Evolutionary conservation across 1,140 invertebrate genomes (phyloP).

Genomic region (Ectropis grisescens): DNA sequence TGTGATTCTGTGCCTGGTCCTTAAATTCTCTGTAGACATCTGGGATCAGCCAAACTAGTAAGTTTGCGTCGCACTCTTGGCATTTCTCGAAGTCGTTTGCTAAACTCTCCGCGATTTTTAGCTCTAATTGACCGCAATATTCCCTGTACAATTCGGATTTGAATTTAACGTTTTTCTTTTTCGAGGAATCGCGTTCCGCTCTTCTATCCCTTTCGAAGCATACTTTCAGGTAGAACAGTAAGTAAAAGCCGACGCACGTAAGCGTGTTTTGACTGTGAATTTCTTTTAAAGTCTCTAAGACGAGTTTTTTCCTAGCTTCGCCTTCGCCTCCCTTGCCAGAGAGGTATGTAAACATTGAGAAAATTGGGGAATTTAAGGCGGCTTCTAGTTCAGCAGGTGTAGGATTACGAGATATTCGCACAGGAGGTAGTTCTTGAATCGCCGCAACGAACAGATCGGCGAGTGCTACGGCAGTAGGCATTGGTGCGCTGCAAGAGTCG

Average conservation of each 20-base stretch:
- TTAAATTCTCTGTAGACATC: slow-evolving; percentile 94
- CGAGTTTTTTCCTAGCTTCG: slow-evolving; percentile 83
- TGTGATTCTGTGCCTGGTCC: slow-evolving; percentile 86
- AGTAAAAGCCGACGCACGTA: slow-evolving; percentile 84
- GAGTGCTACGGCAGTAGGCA: slow-evolving; percentile 59
- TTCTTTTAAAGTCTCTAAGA: slow-evolving; percentile 81
- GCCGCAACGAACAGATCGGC: slow-evolving; percentile 58
- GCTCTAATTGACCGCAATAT: slow-evolving; percentile 85
- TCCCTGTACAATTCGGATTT: slow-evolving; percentile 89
- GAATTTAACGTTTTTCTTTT: slow-evolving; percentile 78
- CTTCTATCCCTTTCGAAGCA: slow-evolving; percentile 53
- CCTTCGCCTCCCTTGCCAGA: slow-evolving; percentile 68
- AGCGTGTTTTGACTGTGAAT: slow-evolving; percentile 76
- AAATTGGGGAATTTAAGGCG: slow-evolving; percentile 47
- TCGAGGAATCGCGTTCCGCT: slow-evolving; percentile 47
- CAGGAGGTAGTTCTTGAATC: slow-evolving; percentile 45
- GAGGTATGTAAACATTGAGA: slow-evolving; percentile 51
- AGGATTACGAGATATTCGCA: slow-evolving; percentile 39
- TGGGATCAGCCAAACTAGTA: slow-evolving; percentile 92
- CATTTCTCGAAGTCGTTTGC: slow-evolving; percentile 87
- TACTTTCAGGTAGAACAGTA: slow-evolving; percentile 76
- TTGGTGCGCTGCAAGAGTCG: slow-evolving; percentile 69
- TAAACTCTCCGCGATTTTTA: slow-evolving; percentile 83
- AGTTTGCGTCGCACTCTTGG: slow-evolving; percentile 88
- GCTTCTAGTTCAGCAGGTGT: slow-evolving; percentile 40